Evolutionary conservation across 2,888 invertebrate genomes (phyloP).

Genomic region (Lycaena phlaeas): DNA sequence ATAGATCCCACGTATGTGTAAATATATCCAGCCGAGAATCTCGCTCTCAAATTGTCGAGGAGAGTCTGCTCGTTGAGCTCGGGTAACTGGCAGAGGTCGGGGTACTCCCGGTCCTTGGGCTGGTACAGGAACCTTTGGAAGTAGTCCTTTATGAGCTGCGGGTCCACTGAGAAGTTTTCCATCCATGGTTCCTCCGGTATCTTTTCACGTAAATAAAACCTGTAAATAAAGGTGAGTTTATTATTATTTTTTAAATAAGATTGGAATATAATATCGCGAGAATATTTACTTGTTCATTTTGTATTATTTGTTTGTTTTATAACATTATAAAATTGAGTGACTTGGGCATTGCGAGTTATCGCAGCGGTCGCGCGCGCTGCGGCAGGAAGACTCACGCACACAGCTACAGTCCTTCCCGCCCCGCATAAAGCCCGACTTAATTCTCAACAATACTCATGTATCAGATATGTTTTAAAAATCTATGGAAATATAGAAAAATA

Average conservation of each 20-base stretch:
- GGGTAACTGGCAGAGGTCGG: conserved; percentile 95
- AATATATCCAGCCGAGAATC: conserved; percentile 93
- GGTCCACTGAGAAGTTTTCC: conserved; percentile 90
- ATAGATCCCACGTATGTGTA: conserved; percentile 98
- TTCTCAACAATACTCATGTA: too few relatives aligned
- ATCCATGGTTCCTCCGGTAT: conserved; percentile 89
- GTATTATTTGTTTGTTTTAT: neutral
- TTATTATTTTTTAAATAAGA: conserved; percentile 6
- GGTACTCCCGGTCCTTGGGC: conserved; percentile 94
- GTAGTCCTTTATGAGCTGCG: conserved; percentile 93
- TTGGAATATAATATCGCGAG: conserved; percentile 6
- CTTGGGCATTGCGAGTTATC: conserved; percentile 67
- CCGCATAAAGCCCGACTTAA: too few relatives aligned
- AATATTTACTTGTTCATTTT: conserved; percentile 53
- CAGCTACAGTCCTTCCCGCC: conserved; percentile 53
- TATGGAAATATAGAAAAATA: too few relatives aligned
- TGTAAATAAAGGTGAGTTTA: conserved; percentile 32
- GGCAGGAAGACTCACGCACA: conserved; percentile 66
- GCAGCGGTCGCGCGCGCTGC: conserved; percentile 26
- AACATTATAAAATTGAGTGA: conserved; percentile 26
- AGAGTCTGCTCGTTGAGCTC: conserved; percentile 95
- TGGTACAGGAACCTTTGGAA: conserved; percentile 93
- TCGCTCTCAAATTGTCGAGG: conserved; percentile 88
- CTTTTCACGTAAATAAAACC: conserved; percentile 92
- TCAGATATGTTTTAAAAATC: too few relatives aligned